Conservation (phyloP, 1,140 invertebrate species). For the Drosophila baimaii region DNA sequence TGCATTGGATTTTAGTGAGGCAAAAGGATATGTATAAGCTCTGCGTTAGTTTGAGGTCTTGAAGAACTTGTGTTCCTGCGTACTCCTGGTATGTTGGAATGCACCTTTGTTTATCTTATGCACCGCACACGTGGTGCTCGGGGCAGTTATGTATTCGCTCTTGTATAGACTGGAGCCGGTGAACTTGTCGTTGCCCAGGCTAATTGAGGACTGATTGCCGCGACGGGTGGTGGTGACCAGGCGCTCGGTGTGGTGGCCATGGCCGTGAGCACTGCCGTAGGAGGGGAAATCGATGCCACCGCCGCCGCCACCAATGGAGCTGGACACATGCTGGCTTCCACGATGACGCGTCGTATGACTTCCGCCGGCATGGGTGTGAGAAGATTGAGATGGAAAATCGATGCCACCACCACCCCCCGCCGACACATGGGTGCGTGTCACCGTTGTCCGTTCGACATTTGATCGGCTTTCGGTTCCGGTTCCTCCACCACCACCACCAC, state of each 20-base stretch:
- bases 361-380: constrained; percentile 86
- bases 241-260: constrained; percentile 79
- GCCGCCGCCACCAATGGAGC: constrained; percentile 61
- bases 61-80: constrained; percentile 93
- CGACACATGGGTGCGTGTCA: constrained; percentile 88
- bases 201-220: constrained; percentile 90
- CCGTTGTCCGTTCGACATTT: no score
- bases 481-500: constrained; percentile 34
- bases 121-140: constrained; percentile 90
- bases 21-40: constrained; percentile 48
- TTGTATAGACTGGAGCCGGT: constrained; percentile 88
- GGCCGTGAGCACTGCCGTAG: constrained; percentile 55
- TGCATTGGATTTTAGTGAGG: constrained; percentile 43
- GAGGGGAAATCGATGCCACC: constrained; percentile 72
- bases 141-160: constrained; percentile 89
- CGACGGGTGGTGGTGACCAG: constrained; percentile 85
- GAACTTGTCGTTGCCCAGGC: constrained; percentile 87
- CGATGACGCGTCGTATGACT: constrained; percentile 56
- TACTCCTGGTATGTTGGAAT: constrained; percentile 92
- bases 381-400: constrained; percentile 87
- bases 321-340: constrained; percentile 59
- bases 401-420: constrained; percentile 88
- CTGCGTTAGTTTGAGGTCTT: constrained; percentile 85
- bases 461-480: constrained; percentile 85
- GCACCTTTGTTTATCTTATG: constrained; percentile 90